Evolutionary conservation across 1,140 invertebrate species (phyloP), one percentile per base, ranked within the genome.

Genomic region (Rhizoglyphus robini): DNA sequence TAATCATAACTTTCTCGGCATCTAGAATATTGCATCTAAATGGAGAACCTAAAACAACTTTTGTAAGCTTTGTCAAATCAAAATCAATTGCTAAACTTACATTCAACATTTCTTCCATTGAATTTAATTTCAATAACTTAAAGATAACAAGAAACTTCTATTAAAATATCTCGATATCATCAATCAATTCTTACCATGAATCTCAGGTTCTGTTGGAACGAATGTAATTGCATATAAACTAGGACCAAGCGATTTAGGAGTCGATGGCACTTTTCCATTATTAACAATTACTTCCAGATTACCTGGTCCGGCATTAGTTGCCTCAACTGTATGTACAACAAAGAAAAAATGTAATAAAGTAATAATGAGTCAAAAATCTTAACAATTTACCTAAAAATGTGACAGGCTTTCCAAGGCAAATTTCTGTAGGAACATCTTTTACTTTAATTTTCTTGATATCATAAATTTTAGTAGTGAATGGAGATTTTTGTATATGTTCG

Each of bases 151-250:
- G 36, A 41, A 46, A 46, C 41, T n/a, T 3, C n/a, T n/a, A 46
- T 8, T 20, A 51, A 51, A 51, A 51, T 20, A 3, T 13, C n/a
- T n/a, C n/a, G 36, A 11, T 41, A 25, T 4, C 15, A 51, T 20
- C 3, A 51, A 4, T 51, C 48, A 51, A 23, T 51, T 11, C 8
- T 41, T 51, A 51, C 48, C 23, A 75, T 99, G 95, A 38, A 84
- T 81, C 48, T 87, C 83, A 1, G 88, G 82, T 75, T 96, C 90
- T 51, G 88, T 81, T 0, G 94, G 95, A 15, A 90, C 92, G 75
- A 98, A 99, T 8, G 90, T 91, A 68, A 99, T 96, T 46, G 95
- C 94, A 75, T 97, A 99, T 0, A 88, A 88, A 73, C 96, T 92
- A 30, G 90, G 86, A 47, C 91, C 91, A 73, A 96, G 87, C 18